Percentiles rank a stretch among this genome's conserved stretches.
phyloP scores from a whole-genome alignment of 2,888 invertebrate species.

The Rutpela maculata region DNA sequence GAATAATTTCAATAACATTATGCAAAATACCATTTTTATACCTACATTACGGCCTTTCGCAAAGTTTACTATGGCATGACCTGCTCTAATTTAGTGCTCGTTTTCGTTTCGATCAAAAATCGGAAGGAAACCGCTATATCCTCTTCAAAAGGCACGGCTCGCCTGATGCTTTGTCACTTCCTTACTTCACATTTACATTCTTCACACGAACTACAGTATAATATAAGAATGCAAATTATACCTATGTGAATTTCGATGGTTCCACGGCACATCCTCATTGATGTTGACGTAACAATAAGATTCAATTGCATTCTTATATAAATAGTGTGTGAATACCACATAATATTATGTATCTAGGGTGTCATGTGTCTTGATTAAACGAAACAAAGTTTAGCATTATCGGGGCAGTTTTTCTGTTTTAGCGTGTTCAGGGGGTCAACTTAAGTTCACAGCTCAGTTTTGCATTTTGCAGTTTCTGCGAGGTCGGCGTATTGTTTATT shows the following conservation, averaged over 20 bases:
- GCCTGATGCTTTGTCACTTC: constrained; percentile 14
- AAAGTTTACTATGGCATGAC: constrained; percentile 13
- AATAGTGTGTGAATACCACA: not conserved
- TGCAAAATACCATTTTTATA: not conserved
- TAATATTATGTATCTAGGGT: not conserved
- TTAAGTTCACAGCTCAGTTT: no score
- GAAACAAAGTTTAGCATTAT: not conserved
- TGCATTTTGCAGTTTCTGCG: no score
- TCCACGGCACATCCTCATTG: constrained; percentile 8
- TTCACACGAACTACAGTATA: constrained; percentile 21
- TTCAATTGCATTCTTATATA: not conserved
- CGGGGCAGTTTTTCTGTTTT: no score
- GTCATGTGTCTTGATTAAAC: not conserved
- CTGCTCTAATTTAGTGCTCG: constrained; percentile 22
- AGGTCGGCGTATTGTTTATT: no score
- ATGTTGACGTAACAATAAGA: not conserved
- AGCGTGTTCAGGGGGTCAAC: no score
- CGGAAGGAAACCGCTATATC: constrained; percentile 55
- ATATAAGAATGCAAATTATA: constrained; percentile 47
- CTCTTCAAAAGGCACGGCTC: constrained; percentile 33
- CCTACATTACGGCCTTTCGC: constrained; percentile 4
- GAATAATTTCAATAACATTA: not conserved
- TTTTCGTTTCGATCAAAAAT: constrained; percentile 20
- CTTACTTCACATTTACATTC: constrained; percentile 19
- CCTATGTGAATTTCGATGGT: constrained; percentile 44